phyloP scores from a whole-genome alignment of 2,113 vertebrate species.

The Girardinichthys multiradiatus region DNA sequence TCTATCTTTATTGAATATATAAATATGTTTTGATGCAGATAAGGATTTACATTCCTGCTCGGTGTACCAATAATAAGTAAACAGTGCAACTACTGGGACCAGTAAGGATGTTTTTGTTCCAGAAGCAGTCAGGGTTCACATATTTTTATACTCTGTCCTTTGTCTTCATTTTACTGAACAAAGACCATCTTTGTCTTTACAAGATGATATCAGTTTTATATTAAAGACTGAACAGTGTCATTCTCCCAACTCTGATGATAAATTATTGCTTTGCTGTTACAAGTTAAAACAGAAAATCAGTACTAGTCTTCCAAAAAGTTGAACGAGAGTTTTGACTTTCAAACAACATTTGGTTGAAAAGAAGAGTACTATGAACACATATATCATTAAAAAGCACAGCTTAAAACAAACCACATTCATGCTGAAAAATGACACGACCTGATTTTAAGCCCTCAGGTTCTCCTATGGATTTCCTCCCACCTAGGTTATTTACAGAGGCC shows the following conservation, averaged over 20 bases:
- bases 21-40: constrained; percentile 60
- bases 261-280: not conserved
- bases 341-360: not conserved
- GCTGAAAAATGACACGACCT: too few species aligned
- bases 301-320: not conserved
- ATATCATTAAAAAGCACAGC: not conserved
- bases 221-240: not conserved
- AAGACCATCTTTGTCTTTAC: not conserved
- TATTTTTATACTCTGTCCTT: constrained; percentile 32
- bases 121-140: constrained; percentile 6
- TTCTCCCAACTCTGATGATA: not conserved
- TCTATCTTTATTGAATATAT: constrained; percentile 49
- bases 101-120: constrained; percentile 24
- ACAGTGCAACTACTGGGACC: constrained; percentile 8
- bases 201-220: not conserved
- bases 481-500: not conserved
- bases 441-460: not conserved
- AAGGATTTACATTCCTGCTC: constrained; percentile 30
- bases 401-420: too few species aligned
- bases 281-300: not conserved
- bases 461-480: not conserved
- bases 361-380: not conserved
- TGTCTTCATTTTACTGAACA: constrained; percentile 9
- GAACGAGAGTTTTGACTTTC: not conserved
- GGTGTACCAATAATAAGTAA: not conserved